These are phyloP conservation scores for Loriculus beryllinus DNA, from an alignment of 2,797 vertebrate genomes.

Conservation along the genomic window DNA sequence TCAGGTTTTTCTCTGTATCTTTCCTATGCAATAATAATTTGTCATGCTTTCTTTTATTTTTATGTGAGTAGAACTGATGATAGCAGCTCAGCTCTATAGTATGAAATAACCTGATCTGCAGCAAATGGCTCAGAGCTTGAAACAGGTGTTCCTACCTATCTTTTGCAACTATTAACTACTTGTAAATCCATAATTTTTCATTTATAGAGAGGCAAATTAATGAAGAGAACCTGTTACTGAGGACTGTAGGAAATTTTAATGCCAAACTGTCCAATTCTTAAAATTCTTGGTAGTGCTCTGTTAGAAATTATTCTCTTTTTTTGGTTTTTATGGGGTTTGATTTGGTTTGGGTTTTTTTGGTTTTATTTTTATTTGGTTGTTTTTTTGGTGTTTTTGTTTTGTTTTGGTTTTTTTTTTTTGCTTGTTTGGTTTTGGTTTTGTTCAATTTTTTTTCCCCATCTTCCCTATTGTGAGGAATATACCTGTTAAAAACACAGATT, in stretches of 20 bases:
- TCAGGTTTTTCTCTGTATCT: neutral
- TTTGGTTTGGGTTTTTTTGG: neutral
- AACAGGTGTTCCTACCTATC: neutral
- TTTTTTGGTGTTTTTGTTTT: too few species aligned
- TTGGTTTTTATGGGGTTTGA: neutral
- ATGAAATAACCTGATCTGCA: neutral
- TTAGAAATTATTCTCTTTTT: neutral
- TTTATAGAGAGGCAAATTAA: neutral
- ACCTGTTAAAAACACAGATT: neutral
- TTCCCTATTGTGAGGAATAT: neutral
- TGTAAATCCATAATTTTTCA: neutral
- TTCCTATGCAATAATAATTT: neutral
- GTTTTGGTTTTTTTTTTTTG: neutral
- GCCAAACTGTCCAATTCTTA: neutral
- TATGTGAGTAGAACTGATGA: neutral
- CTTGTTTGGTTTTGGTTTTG: neutral
- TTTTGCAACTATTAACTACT: neutral
- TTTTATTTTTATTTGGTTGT: neutral
- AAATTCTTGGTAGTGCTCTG: neutral
- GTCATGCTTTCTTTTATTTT: neutral
- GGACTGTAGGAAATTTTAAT: neutral
- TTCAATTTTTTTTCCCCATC: rapidly evolving
- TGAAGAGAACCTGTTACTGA: neutral
- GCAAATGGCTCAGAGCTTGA: neutral
- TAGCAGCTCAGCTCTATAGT: neutral